Conservation (phyloP, 1,140 invertebrate genomes). For the Gryon sp. region DNA sequence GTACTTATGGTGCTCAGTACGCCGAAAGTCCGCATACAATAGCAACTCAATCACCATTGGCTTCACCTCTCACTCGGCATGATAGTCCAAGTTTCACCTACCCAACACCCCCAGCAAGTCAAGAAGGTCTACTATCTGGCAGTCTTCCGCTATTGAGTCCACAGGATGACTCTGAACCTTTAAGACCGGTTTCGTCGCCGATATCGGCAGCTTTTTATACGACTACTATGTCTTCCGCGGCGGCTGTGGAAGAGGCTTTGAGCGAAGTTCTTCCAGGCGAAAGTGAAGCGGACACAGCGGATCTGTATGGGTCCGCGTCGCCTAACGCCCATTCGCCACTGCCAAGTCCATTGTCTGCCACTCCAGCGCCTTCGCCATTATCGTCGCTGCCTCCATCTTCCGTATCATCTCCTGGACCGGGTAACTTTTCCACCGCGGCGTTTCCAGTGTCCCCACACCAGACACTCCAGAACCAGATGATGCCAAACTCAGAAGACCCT, state of each 20-base stretch:
- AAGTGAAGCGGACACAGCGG: slow-evolving; percentile 82
- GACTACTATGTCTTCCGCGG: slow-evolving; percentile 91
- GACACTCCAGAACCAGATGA: slow-evolving; percentile 86
- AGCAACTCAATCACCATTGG: slow-evolving; percentile 81
- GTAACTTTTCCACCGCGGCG: slow-evolving; percentile 75
- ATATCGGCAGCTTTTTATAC: slow-evolving; percentile 90
- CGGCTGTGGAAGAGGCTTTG: slow-evolving; percentile 89
- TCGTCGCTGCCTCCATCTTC: slow-evolving; percentile 80
- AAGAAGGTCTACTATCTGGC: slow-evolving; percentile 84
- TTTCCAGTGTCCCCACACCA: slow-evolving; percentile 81
- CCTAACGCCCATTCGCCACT: slow-evolving; percentile 83
- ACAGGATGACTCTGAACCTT: slow-evolving; percentile 80
- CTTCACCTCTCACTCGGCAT: slow-evolving; percentile 84
- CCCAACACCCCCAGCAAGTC: slow-evolving; percentile 90
- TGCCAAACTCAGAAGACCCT: slow-evolving; percentile 92
- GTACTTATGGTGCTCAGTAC: slow-evolving; percentile 82
- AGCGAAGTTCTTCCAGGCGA: slow-evolving; percentile 89
- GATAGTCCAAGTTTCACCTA: slow-evolving; percentile 86
- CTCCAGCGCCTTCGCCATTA: slow-evolving; percentile 82
- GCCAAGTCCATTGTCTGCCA: slow-evolving; percentile 82
- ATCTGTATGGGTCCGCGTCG: slow-evolving; percentile 80
- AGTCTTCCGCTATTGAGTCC: slow-evolving; percentile 80
- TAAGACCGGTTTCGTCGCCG: slow-evolving; percentile 84
- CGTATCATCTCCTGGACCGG: slow-evolving; percentile 80
- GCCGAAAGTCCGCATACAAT: slow-evolving; percentile 80